Evolutionary conservation across 1,140 invertebrate genomes (phyloP), one percentile per base, ranked within the genome.

Genomic region (Galendromus occidentalis): DNA sequence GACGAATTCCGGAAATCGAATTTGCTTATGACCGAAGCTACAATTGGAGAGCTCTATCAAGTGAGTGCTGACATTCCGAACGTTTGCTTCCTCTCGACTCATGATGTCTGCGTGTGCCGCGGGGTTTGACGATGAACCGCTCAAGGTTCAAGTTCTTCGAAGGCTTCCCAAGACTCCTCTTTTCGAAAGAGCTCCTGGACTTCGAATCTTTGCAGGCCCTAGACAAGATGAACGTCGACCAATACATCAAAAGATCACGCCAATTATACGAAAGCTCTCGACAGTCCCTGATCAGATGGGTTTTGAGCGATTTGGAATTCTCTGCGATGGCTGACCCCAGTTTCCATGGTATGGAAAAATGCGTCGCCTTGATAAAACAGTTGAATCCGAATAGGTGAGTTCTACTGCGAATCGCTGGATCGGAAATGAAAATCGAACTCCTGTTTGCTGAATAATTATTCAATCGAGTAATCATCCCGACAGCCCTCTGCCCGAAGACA

Each of bases 161-260:
- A 39, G 9, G 33, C 9, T 39, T 39, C 33, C 9, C 4, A 39
- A 39, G 4, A 9, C 4, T 39, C 9, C 33, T 39, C 33, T 4
- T 4, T 39, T 39, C 33, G n/a, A n/a, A n/a, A n/a, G n/a, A n/a
- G n/a, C n/a, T n/a, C n/a, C n/a, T n/a, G n/a, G n/a, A n/a, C n/a
- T n/a, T n/a, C n/a, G n/a, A n/a, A n/a, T n/a, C n/a, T n/a, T n/a
- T n/a, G n/a, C 51, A 59, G 51, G 51, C 25, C 12, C 20, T 59
- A 22, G 51, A 84, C 17, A 86, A 87, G 67, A 91, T 90, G 73
- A 94, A 92, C 74, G 86, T 88, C 1, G 86, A 94, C 72, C 94
- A 97, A 69, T 98, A 97, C 76, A 86, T 97, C 42, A 87, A 95
- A 73, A 79, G 91, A 44, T 91, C 87, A 44, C 84, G 71, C 65